These are phyloP conservation scores for Eurois occulta DNA, from an alignment of 2,888 invertebrate species.

Conservation along the genomic window DNA sequence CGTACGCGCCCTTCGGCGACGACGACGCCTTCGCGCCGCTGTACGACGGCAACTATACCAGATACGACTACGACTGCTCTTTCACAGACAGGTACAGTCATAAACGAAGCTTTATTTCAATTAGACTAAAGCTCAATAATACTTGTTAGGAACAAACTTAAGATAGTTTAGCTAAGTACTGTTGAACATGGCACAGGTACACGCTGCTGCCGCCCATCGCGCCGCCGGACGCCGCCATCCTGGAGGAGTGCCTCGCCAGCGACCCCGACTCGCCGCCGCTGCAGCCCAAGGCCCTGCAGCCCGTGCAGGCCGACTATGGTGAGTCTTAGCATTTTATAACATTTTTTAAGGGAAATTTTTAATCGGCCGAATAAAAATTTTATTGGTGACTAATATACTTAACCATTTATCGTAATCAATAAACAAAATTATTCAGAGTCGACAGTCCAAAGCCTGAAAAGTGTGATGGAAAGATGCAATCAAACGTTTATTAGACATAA, in stretches of 20 bases:
- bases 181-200: no score
- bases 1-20: constrained; percentile 73
- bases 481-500: no score
- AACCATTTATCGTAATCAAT: no score
- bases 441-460: no score
- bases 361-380: no score
- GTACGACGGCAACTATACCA: constrained; percentile 79
- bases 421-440: no score
- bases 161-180: neutral
- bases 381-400: no score
- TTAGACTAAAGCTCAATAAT: neutral
- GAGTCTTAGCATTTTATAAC: constrained; percentile 42
- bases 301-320: constrained; percentile 79
- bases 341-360: neutral
- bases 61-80: constrained; percentile 82
- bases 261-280: constrained; percentile 61
- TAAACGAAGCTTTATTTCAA: neutral
- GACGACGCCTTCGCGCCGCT: constrained; percentile 77
- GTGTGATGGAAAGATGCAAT: no score
- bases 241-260: constrained; percentile 78
- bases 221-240: constrained; percentile 66
- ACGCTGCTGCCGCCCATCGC: constrained; percentile 81
- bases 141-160: no score
- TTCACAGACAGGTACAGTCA: constrained; percentile 73
- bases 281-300: constrained; percentile 57